A percentile compares a stretch with the other conserved stretches of the same genome.
Conservation (phyloP, 2,113 vertebrate species). For the Diadophis punctatus region DNA sequence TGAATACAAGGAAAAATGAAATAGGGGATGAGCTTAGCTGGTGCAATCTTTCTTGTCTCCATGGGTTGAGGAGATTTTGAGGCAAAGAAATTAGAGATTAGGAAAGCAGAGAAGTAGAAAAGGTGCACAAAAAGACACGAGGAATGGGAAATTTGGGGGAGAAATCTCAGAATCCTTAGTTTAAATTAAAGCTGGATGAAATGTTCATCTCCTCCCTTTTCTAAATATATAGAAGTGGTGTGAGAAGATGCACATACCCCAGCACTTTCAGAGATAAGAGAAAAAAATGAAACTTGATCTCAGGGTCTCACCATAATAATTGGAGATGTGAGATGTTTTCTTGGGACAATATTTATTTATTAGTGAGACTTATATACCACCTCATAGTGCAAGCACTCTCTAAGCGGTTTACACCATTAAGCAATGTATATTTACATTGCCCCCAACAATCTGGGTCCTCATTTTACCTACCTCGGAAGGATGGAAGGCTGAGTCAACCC, state of each 20-base stretch:
- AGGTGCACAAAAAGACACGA: neutral
- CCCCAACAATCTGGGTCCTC: no score
- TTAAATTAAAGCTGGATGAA: neutral
- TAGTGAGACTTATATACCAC: no score
- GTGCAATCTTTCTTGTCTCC: neutral
- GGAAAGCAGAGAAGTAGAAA: neutral
- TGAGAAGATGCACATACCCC: neutral
- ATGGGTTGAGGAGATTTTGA: neutral
- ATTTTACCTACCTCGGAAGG: no score
- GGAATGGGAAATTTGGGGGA: neutral
- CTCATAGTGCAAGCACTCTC: no score
- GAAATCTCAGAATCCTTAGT: neutral
- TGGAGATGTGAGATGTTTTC: no score
- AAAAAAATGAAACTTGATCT: no score
- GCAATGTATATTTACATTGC: no score
- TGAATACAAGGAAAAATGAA: neutral
- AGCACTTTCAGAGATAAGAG: no score
- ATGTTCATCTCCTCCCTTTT: neutral
- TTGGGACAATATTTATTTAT: no score
- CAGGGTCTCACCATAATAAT: no score
- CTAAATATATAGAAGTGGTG: neutral
- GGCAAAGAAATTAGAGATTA: neutral
- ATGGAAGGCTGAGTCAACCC: no score
- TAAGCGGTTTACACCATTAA: no score
- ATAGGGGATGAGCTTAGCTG: neutral